Base-by-base conservation (phyloP, 2,888 invertebrate genomes). In the Campoplex nolae region DNA sequence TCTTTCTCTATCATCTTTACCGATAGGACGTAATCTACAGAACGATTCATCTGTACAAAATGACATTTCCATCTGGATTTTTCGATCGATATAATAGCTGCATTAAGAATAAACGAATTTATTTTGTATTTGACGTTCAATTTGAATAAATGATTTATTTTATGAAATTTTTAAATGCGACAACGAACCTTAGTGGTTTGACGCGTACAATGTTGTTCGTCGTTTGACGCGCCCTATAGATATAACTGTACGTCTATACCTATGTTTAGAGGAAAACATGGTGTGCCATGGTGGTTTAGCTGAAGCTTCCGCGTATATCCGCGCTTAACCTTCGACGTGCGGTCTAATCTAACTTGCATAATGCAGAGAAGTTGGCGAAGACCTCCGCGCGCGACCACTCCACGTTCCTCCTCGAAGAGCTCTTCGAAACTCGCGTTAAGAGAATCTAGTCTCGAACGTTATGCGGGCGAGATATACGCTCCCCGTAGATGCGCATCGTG, bases 301-400 rank as follows among this genome's bases (percentile, higher is more conserved):
- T 51, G 74, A 65, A 79, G 83, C 84, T 85, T 87, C 82, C 78
- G 78, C 75, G 81, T 74, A 75, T 81, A 82, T 82, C 77, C 68
- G 48, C 75, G 78, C 84, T 82, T 87, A 87, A 82, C 87, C 84
- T 87, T 85, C 87, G 84, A 87, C 84, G 87, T 83, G 87, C 83
- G 87, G 84, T 87, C 87, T 85, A 85, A 87, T 87, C 79, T 87
- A 87, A 87, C 84, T 87, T 87, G 82, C 84, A 87, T 87, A 87
- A 87, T 87, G 83, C 87, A 85, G 84, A 79, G 87, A 87, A 87
- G 87, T 87, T 84, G 75, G 78, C 78, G 82, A 68, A 71, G 79
- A 54, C 86, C 84, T 82, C 74, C 80, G 42, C 23, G 23, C 23
- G 23, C 74, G 78, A 76, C 51, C 80, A n/a, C n/a, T 67, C 77